Evolutionary conservation across 1,140 invertebrate genomes (phyloP).

Genomic region (Papilio glaucus): DNA sequence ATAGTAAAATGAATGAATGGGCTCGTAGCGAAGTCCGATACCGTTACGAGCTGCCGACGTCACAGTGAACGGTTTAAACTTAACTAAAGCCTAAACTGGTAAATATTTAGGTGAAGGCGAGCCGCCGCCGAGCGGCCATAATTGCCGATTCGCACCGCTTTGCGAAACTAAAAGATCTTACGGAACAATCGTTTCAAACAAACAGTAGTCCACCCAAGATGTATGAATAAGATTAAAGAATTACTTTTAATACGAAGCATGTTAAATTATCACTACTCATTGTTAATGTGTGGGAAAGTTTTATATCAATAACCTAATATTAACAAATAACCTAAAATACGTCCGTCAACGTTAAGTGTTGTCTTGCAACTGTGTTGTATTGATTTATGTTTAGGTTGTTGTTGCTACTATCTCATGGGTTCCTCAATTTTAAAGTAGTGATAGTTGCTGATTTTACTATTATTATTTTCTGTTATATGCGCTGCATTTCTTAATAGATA

Average conservation of each 20-base stretch:
- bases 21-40: conserved; percentile 1
- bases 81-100: conserved; percentile 32
- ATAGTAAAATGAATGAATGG: conserved; percentile 33
- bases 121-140: conserved; percentile 21
- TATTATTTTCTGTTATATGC: no score
- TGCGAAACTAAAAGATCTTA: conserved; percentile 33
- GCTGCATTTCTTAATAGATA: no score
- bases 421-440: no score
- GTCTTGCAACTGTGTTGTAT: no score
- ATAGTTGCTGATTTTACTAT: no score
- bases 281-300: neutral
- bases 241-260: conserved; percentile 11
- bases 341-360: no score
- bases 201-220: conserved; percentile 9
- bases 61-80: conserved; percentile 36
- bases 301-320: no score
- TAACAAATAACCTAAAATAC: no score
- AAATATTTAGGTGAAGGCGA: conserved; percentile 38
- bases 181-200: conserved; percentile 24
- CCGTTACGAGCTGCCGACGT: conserved; percentile 23
- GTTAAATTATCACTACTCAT: neutral
- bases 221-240: conserved; percentile 23
- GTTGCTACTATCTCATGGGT: no score
- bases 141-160: conserved; percentile 34
- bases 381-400: no score